A percentile compares a stretch with the other conserved stretches of the same genome.
phyloP scores from a whole-genome alignment of 2,888 invertebrate genomes.

The Andrena hattorfiana region DNA sequence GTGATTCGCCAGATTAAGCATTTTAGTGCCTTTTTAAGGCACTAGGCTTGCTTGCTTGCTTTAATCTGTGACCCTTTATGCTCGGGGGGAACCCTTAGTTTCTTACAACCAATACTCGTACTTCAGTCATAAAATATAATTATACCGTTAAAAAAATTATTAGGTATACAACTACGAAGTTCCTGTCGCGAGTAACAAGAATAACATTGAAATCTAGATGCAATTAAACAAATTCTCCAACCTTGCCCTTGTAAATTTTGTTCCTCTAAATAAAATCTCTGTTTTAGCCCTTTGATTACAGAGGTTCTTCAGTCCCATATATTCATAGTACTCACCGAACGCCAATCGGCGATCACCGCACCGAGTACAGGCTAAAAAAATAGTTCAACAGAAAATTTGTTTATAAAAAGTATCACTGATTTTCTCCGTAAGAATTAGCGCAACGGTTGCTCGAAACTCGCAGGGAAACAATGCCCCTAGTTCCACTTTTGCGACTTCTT shows the following conservation, averaged over 20 bases:
- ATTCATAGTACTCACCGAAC: too few species aligned
- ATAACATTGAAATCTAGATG: background rate
- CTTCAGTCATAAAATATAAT: background rate
- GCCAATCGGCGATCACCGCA: too few species aligned
- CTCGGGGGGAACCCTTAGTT: background rate
- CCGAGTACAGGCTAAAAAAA: too few species aligned
- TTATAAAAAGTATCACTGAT: background rate
- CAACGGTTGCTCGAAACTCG: background rate
- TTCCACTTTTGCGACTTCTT: slow-evolving; percentile 1
- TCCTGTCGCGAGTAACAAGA: background rate
- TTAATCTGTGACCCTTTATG: background rate
- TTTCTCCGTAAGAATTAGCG: background rate
- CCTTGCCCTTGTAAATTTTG: background rate
- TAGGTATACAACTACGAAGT: background rate
- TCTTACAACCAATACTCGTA: background rate
- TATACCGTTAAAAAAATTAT: background rate
- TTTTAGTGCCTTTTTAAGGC: slow-evolving; percentile 26
- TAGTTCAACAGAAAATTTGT: background rate
- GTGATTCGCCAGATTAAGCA: slow-evolving; percentile 16
- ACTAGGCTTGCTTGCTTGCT: background rate
- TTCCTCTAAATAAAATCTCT: too few species aligned
- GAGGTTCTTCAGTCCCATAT: too few species aligned
- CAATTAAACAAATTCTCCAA: background rate
- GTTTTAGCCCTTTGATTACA: too few species aligned
- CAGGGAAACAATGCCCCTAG: background rate